Base-by-base conservation (phyloP, 2,888 invertebrate species). In the Drosophila mayaguana region DNA sequence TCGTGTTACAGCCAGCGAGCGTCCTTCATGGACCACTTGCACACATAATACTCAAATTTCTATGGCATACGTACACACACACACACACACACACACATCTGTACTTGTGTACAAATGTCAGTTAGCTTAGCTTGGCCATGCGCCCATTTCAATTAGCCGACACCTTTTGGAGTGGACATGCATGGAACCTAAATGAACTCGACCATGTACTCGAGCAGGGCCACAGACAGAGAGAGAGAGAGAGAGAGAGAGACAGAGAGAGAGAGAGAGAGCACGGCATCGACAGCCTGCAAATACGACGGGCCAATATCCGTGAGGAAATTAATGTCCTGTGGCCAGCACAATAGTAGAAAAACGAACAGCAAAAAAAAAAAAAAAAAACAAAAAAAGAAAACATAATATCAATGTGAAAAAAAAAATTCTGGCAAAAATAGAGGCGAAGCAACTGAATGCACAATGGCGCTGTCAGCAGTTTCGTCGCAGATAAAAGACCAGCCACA, bases 251-350 rank as follows among this genome's bases (percentile, higher is more conserved):
- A 63, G 11, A 7, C 42, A 36, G 55, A 50, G 56, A 45, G 28
- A 62, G 11, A 32, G 20, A 8, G 55, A 25, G 53, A 50, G 56
- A 45, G 28, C 62, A 57, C 45, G 57, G 55, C 74, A 66, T 67
- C 61, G 72, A 65, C 71, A 66, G 66, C 64, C 68, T 63, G 71
- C 64, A 75, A 81, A 80, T 73, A 65, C 72, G 74, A 65, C 75
- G 57, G 81, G 90, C 83, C 84, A 85, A 85, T 85, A 89, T 85
- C 90, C 89, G 77, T 71, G 65, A 89, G 89, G 84, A 85, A 85
- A 85, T 85, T 88, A 89, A 88, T 88, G 90, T 85, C 75, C 86
- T 82, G 83, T 80, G 83, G 40, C 56, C 54, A 65, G 63, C 43
- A 71, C 66, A 78, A 65, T 64, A 36, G 51, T 32, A 20, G 8